These are phyloP conservation scores for Bombus pascuorum DNA, from an alignment of 1,140 invertebrate species.

Conservation along the genomic window DNA sequence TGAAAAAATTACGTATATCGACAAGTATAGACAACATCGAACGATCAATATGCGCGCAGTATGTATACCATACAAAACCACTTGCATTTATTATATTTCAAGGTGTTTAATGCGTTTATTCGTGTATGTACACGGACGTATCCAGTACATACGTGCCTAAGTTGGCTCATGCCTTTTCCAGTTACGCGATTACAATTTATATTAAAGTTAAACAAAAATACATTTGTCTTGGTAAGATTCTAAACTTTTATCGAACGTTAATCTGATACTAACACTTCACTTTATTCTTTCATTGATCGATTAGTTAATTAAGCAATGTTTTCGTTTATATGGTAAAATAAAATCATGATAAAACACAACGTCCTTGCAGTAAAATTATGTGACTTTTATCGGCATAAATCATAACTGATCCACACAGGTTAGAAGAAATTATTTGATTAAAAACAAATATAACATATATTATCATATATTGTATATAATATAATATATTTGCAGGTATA, in stretches of 20 bases:
- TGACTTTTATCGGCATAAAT: not conserved
- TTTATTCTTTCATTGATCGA: constrained; percentile 4
- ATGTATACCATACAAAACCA: no score
- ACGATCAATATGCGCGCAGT: no score
- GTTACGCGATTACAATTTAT: not conserved
- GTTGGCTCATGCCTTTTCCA: not conserved
- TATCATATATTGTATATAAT: no score
- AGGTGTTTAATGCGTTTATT: no score
- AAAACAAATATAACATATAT: not conserved
- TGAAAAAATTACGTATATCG: no score
- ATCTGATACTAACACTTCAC: not conserved
- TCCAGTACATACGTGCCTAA: no score
- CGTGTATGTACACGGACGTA: no score
- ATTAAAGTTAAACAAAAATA: not conserved
- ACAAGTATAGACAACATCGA: no score
- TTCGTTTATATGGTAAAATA: not conserved
- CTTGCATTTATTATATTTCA: no score
- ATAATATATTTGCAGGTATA: no score
- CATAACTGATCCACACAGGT: not conserved
- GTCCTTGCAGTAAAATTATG: constrained; percentile 18
- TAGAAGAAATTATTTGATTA: no score
- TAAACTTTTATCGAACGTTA: not conserved
- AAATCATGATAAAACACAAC: constrained; percentile 25
- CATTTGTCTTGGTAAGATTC: no score
- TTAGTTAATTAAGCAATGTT: constrained; percentile 34